Evolutionary conservation across 2,888 invertebrate genomes (phyloP), one percentile per base, ranked within the genome.

Genomic region (Meiosimyza platycephala): DNA sequence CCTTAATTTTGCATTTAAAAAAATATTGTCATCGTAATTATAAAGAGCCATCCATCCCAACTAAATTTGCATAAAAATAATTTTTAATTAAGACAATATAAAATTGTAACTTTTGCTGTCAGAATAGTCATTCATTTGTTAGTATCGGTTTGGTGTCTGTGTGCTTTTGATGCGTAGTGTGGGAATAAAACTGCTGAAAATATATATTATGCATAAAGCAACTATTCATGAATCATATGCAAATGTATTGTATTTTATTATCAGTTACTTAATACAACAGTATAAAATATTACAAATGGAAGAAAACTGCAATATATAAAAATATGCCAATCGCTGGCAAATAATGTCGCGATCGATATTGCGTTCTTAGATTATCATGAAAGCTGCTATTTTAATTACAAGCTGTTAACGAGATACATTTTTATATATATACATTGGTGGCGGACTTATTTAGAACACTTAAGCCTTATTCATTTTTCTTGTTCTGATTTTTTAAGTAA

Each of bases 31-130:
- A 28, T 4, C 28, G 28, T 4, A 28, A 28, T 28, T 40, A 40
- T 40, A 1, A 40, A 9, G 9, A 9, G 9, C 7, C 40, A 40
- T 40, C 40, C 40, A 9, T 9, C 40, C 40, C 5, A 40, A 28
- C 22, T 12, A 68, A 68, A 68, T 68, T 66, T 72, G 54, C 60
- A 59, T 59, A 66, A 60, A 72, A 66, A 66, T 59, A 60, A 66
- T 59, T 66, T 59, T 66, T 72, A 72, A 72, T 72, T 66, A 65
- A 57, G 66, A 52, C 48, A 66, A 60, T 66, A 28, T 40, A 50
- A 57, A 55, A 57, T 16, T 48, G 59, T 47, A n/a, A 52, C 52
- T 33, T 28, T 28, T 28, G 28, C 28, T 11, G 70, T 59, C 62
- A 15, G 40, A 22, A 18, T 11, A 40, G 9, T 40, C 9, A 40